Conservation (phyloP, 35 echinoderm and acorn worm species). For the Chiridota heheva region DNA sequence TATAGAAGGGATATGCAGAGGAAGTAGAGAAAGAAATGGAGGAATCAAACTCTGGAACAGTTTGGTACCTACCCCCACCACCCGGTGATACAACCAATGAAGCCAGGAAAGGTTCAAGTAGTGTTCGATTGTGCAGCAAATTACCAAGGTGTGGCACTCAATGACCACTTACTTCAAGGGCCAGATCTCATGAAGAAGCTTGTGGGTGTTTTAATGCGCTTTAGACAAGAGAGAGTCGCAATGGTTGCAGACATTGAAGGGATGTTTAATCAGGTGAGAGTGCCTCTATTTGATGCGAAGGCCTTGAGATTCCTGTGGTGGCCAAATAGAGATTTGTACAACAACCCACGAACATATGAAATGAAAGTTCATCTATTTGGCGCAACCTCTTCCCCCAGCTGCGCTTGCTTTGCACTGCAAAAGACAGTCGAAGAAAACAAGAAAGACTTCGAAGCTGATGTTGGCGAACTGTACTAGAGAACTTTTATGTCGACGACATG, state of each 20-base stretch:
- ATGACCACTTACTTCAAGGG: constrained; percentile 53
- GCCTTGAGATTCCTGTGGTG: constrained; percentile 53
- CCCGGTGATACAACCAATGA: constrained; percentile 55
- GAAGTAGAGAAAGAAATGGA: not conserved
- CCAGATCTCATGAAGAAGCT: constrained; percentile 63
- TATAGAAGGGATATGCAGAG: constrained; percentile 14
- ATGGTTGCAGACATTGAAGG: constrained; percentile 50
- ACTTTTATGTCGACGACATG: constrained; percentile 55
- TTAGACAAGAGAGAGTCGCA: constrained; percentile 57
- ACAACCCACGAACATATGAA: not conserved
- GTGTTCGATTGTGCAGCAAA: constrained; percentile 65
- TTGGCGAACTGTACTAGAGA: constrained; percentile 14
- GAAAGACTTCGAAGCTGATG: constrained; percentile 5
- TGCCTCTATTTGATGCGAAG: constrained; percentile 25
- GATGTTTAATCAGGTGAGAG: constrained; percentile 49
- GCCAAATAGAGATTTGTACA: constrained; percentile 29
- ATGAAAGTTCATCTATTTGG: constrained; percentile 58
- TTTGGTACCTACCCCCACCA: constrained; percentile 71
- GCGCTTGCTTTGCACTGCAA: constrained; percentile 51
- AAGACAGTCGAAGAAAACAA: constrained; percentile 29
- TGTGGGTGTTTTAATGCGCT: constrained; percentile 42
- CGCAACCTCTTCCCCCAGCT: constrained; percentile 51
- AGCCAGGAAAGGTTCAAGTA: constrained; percentile 53
- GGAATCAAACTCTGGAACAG: not conserved
- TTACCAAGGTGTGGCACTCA: constrained; percentile 52